Conservation (phyloP, 37 sponge, comb jelly and placozoan genomes). For the Aplysina aerophoba region DNA sequence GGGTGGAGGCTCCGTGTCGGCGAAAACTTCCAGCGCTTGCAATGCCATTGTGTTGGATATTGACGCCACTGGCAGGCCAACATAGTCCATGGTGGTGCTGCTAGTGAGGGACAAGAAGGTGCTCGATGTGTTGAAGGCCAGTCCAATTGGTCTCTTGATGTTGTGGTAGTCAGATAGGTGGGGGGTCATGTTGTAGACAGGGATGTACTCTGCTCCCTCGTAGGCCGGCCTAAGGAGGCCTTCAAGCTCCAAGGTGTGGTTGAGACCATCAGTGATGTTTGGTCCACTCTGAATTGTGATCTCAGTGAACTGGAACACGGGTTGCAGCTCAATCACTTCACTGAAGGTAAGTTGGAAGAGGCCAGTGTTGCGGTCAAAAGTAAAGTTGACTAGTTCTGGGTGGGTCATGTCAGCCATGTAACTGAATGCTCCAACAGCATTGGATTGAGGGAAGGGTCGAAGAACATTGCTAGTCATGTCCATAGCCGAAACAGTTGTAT, state of each 20-base stretch:
- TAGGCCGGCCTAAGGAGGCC: constrained; percentile 39
- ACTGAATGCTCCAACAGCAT: constrained; percentile 39
- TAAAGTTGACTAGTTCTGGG: constrained; percentile 70
- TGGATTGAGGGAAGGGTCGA: constrained; percentile 11
- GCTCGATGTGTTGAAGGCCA: constrained; percentile 57
- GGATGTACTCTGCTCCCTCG: constrained; percentile 36
- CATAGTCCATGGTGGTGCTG: constrained; percentile 58
- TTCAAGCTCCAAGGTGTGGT: constrained; percentile 44
- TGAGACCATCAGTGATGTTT: constrained; percentile 32
- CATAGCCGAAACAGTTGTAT: constrained; percentile 7
- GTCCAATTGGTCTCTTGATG: constrained; percentile 75
- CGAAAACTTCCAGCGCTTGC: constrained; percentile 39
- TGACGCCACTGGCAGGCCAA: constrained; percentile 33
- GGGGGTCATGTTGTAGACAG: constrained; percentile 66
- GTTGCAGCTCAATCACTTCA: constrained; percentile 78
- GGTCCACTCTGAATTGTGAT: constrained; percentile 66
- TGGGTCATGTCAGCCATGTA: constrained; percentile 63
- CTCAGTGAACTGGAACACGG: constrained; percentile 65
- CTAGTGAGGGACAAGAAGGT: constrained; percentile 72
- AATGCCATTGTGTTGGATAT: constrained; percentile 40
- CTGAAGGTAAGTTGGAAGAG: constrained; percentile 73
- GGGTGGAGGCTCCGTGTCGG: constrained; percentile 61
- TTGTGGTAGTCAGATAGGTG: constrained; percentile 50
- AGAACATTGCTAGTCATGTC: constrained; percentile 65
- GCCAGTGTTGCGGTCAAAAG: constrained; percentile 81